phyloP scores from a whole-genome alignment of 2,888 invertebrate species.

The Megastigmus dorsalis region DNA sequence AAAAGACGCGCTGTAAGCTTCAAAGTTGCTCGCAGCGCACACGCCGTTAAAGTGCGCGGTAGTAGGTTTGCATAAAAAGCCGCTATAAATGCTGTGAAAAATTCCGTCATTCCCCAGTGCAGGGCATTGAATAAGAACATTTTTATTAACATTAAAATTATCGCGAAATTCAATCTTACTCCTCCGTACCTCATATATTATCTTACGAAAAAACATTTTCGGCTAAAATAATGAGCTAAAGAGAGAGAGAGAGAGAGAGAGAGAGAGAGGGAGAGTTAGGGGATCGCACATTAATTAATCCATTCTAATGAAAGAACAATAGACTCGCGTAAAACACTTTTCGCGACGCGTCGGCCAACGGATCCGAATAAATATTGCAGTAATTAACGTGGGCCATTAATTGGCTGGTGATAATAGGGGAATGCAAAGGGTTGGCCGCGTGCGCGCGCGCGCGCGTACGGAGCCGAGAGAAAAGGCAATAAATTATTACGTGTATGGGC shows the following conservation, averaged over 20 bases:
- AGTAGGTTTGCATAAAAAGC: slow-evolving; percentile 1
- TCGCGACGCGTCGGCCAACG: not conserved
- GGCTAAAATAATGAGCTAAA: not conserved
- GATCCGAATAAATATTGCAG: slow-evolving; percentile 42
- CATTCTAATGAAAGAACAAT: slow-evolving; percentile 42
- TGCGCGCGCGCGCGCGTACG: too few relatives aligned
- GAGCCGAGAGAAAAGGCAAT: slow-evolving; percentile 29
- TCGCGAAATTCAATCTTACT: too few relatives aligned
- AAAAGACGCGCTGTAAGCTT: not conserved
- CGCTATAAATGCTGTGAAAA: slow-evolving; percentile 9
- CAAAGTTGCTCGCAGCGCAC: not conserved
- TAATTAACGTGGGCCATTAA: slow-evolving; percentile 41
- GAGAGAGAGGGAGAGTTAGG: slow-evolving; percentile 54
- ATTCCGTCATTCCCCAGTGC: not conserved
- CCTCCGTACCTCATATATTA: too few relatives aligned
- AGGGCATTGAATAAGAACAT: too few relatives aligned
- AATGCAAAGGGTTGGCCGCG: not conserved
- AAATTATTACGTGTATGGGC: slow-evolving; percentile 44
- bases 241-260: not conserved
- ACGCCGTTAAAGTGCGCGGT: not conserved
- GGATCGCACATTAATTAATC: slow-evolving; percentile 29
- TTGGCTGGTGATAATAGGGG: slow-evolving; percentile 35
- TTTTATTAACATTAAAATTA: too few relatives aligned
- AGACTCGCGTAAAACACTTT: slow-evolving; percentile 40
- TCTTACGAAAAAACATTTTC: not conserved